Evolutionary conservation across 2,888 invertebrate species (phyloP), one percentile per base, ranked within the genome.

Genomic region (Clanis bilineata): DNA sequence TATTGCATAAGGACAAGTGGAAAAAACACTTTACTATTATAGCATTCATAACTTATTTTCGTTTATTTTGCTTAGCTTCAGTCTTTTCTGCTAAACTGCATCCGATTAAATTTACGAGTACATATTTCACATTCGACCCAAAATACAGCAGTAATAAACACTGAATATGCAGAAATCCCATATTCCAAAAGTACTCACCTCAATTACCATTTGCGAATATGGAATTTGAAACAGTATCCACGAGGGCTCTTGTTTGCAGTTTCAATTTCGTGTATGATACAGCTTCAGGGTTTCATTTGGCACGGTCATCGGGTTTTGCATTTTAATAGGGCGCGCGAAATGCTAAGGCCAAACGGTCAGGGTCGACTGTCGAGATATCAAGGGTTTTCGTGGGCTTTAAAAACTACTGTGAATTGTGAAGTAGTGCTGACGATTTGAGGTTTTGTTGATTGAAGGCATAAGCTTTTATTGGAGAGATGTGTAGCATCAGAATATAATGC

Each of bases 191-290:
- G 18, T 51, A 51, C n/a, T 12, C 23, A 45, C 12, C 45, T 51
- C 51, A 51, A 18, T 32, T 18, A 32, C 22, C 12, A 38, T 15
- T 28, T 28, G 28, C 28, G 9, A 28, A 32, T 51, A 51, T 18
- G 32, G 4, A 47, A 32, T 15, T 51, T 32, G 18, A 18, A 51
- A 32, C 2, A 51, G 32, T 18, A 25, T 9, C 15, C 47, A 51
- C 18, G 18, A 51, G 51, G 18, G 32, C 18, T 32, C 51, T 51
- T 51, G 51, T 51, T 51, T 51, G 51, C 28, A 51, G 32, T 51
- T 51, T 32, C 51, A 32, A 51, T 51, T 51, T 18, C 51, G 9
- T 51, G 44, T 45, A 32, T 51, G 28, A 25, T 51, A 15, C 51
- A 9, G 32, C 32, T 45, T 32, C 51, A 51, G 10, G 28, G 28